Percentiles rank a stretch among this genome's conserved stretches.
Conservation (phyloP, 2,113 vertebrate species). For the Takifugu bimaculatus region DNA sequence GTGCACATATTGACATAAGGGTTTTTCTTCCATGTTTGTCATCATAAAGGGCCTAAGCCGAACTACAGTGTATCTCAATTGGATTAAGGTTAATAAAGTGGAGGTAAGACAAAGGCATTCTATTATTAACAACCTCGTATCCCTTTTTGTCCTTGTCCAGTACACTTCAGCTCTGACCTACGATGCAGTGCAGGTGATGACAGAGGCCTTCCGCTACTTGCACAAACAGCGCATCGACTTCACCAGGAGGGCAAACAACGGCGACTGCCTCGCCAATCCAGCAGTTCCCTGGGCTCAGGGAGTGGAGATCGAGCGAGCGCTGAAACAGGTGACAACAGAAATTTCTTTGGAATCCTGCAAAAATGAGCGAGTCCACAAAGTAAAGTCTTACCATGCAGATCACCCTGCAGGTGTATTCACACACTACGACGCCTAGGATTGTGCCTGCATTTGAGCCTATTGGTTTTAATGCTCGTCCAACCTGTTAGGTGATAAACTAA, state of each 20-base stretch:
- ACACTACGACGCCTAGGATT: no score
- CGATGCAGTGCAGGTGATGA: constrained; percentile 98
- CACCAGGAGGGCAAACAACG: constrained; percentile 89
- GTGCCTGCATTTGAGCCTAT: not conserved
- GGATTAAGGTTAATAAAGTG: no score
- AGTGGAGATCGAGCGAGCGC: constrained; percentile 94
- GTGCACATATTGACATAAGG: no score
- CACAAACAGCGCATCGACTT: constrained; percentile 96
- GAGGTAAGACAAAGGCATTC: not conserved
- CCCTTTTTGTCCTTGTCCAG: constrained; percentile 52
- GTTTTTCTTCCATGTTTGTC: no score
- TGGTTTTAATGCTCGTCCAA: constrained; percentile 1
- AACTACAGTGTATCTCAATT: no score
- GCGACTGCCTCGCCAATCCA: constrained; percentile 97
- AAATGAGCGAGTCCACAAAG: constrained; percentile 6
- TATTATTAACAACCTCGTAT: not conserved
- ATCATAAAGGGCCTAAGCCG: no score
- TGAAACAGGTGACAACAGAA: constrained; percentile 83
- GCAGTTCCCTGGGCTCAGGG: constrained; percentile 98
- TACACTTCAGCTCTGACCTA: constrained; percentile 97
- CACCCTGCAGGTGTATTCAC: no score
- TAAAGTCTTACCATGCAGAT: not conserved
- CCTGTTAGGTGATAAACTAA: not conserved
- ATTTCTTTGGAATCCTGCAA: constrained; percentile 11
- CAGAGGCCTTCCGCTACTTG: constrained; percentile 92